Conservation (phyloP, 2,797 vertebrate species). For the Astyanax mexicanus region DNA sequence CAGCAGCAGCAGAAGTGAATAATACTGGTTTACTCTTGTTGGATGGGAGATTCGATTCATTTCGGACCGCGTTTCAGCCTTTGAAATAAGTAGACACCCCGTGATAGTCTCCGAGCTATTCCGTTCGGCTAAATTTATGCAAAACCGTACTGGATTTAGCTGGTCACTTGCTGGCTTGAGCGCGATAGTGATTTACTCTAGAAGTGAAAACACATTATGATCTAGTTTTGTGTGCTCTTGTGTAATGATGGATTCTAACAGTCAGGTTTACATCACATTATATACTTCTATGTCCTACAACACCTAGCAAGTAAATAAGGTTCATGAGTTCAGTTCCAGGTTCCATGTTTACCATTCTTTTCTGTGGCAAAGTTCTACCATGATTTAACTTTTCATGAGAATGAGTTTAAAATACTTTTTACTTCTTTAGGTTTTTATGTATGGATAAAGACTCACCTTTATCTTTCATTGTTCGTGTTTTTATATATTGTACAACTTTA, state of each 20-base stretch:
- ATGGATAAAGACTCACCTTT: too few species aligned
- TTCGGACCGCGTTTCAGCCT: constrained; percentile 58
- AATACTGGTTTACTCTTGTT: constrained; percentile 60
- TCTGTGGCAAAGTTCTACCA: not conserved
- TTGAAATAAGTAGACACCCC: constrained; percentile 49
- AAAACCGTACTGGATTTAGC: constrained; percentile 41
- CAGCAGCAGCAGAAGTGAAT: constrained; percentile 64
- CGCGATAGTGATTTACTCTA: not conserved
- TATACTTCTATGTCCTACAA: not conserved
- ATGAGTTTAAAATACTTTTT: too few species aligned
- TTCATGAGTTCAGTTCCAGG: not conserved
- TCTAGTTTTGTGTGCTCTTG: not conserved
- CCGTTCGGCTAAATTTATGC: constrained; percentile 47
- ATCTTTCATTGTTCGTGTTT: too few species aligned
- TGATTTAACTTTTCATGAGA: too few species aligned
- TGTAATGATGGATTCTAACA: not conserved
- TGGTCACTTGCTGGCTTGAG: constrained; percentile 18
- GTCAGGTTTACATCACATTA: not conserved
- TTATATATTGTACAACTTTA: too few species aligned
- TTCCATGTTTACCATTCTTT: not conserved
- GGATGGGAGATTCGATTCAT: constrained; percentile 52
- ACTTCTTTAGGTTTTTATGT: too few species aligned
- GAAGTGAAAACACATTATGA: not conserved
- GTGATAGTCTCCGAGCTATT: constrained; percentile 47
- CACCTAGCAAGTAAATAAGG: not conserved